These are phyloP conservation scores for Chrysogorgia sp. DNA, from an alignment of 92 coral and sea anemone species.

Conservation along the genomic window DNA sequence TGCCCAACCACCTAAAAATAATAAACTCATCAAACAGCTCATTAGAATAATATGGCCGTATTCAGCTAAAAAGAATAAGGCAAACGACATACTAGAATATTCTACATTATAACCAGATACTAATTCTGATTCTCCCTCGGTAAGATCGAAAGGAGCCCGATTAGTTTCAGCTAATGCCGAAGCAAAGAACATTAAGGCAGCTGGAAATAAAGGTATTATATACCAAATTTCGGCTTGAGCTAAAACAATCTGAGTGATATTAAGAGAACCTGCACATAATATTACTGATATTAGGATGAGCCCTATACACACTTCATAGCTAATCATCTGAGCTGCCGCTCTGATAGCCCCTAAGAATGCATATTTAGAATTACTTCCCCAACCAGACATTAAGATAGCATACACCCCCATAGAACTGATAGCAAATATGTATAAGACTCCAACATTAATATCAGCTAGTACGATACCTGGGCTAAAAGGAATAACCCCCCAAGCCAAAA, in stretches of 20 bases:
- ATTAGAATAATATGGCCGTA: constrained; percentile 75
- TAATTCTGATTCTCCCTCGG: constrained; percentile 84
- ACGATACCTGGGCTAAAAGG: constrained; percentile 70
- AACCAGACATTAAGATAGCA: constrained; percentile 78
- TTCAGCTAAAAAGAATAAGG: constrained; percentile 76
- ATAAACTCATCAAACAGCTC: constrained; percentile 73
- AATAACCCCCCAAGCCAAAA: constrained; percentile 70
- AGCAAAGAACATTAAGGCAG: constrained; percentile 74
- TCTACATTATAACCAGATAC: constrained; percentile 84
- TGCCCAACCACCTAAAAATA: constrained; percentile 53
- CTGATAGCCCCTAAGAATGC: constrained; percentile 77
- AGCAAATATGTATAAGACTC: constrained; percentile 73
- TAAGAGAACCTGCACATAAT: constrained; percentile 63
- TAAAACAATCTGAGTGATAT: constrained; percentile 57
- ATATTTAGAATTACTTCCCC: constrained; percentile 78
- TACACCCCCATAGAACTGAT: constrained; percentile 71
- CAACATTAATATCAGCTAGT: constrained; percentile 71
- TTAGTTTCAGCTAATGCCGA: constrained; percentile 77
- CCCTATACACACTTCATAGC: constrained; percentile 80
- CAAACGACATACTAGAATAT: constrained; percentile 75
- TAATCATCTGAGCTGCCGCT: constrained; percentile 80
- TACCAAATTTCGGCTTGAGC: constrained; percentile 61
- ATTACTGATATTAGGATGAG: too few species aligned
- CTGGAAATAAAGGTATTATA: constrained; percentile 70
- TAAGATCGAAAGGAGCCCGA: constrained; percentile 84